Evolutionary conservation across 2,888 invertebrate genomes (phyloP).

Genomic region (Cataglyphis albicans): DNA sequence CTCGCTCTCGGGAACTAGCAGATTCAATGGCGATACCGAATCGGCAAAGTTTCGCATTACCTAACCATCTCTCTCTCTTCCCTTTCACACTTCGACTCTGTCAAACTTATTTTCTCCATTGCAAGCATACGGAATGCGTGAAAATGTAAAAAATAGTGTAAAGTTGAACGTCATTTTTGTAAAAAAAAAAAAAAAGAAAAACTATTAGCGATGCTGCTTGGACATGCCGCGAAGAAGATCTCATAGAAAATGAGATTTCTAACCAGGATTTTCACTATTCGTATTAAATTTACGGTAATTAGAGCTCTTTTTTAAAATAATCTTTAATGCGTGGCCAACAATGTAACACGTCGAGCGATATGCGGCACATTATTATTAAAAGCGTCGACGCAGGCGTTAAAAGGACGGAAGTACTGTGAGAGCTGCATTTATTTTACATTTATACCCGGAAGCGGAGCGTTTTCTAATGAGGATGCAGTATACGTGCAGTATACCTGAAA

Average conservation of each 20-base stretch:
- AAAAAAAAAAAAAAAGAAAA: background rate
- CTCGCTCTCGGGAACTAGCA: slow-evolving; percentile 70
- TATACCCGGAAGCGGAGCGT: slow-evolving; percentile 36
- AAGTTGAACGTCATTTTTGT: background rate
- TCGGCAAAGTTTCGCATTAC: slow-evolving; percentile 68
- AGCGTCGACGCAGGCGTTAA: slow-evolving; percentile 33
- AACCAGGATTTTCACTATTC: background rate
- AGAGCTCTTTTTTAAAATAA: slow-evolving; percentile 35
- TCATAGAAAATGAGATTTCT: slow-evolving; percentile 22
- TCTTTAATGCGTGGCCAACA: slow-evolving; percentile 11
- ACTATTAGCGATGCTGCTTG: background rate
- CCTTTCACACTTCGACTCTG: slow-evolving; percentile 42
- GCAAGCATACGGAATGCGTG: slow-evolving; percentile 63
- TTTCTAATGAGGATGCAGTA: slow-evolving; percentile 53
- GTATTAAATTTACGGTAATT: slow-evolving; percentile 36
- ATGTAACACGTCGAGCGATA: slow-evolving; percentile 14
- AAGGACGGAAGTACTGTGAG: background rate
- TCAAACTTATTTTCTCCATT: slow-evolving; percentile 69
- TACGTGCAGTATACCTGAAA: slow-evolving; percentile 37
- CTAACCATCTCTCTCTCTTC: slow-evolving; percentile 55
- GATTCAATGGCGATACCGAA: slow-evolving; percentile 71
- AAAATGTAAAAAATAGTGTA: slow-evolving; percentile 4
- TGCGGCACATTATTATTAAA: slow-evolving; percentile 46
- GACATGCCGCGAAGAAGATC: background rate
- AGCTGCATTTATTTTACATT: slow-evolving; percentile 46